phyloP scores from a whole-genome alignment of 1,140 invertebrate genomes.

The Mycetomoellerius zeteki region DNA sequence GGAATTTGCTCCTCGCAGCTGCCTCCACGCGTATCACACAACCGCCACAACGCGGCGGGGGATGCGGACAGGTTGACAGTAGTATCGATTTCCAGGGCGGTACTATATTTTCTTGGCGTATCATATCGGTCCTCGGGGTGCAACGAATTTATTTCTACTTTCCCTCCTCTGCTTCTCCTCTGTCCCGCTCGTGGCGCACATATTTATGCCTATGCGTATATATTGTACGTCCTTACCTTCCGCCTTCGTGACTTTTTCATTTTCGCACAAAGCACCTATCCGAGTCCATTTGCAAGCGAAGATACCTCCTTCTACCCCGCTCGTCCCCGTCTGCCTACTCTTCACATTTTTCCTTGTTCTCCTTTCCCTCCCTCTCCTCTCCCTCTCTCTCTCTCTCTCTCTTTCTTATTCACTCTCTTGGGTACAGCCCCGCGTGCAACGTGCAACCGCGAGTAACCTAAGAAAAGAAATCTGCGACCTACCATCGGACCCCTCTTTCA shows the following conservation, averaged over 20 bases:
- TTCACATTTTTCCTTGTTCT: constrained; percentile 31
- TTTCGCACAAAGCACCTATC: constrained; percentile 76
- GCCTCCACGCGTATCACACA: background rate
- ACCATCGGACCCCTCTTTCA: constrained; percentile 18
- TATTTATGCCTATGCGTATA: constrained; percentile 66
- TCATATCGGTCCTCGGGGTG: constrained; percentile 64
- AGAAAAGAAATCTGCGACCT: constrained; percentile 31
- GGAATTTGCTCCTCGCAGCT: constrained; percentile 20
- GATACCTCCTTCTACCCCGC: background rate
- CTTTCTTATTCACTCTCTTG: constrained; percentile 16
- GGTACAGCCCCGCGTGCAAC: constrained; percentile 27
- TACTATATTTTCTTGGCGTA: constrained; percentile 68
- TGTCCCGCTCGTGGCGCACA: constrained; percentile 27
- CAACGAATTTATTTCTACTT: constrained; percentile 68
- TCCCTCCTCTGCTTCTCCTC: background rate
- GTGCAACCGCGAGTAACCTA: constrained; percentile 31
- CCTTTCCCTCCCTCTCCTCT: background rate
- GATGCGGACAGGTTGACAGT: constrained; percentile 60
- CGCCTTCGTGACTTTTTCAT: constrained; percentile 77
- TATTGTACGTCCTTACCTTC: constrained; percentile 70
- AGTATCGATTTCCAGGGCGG: constrained; percentile 69
- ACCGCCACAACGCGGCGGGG: constrained; percentile 35
- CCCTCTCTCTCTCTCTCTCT: constrained; percentile 3
- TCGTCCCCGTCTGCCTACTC: background rate
- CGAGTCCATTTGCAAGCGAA: constrained; percentile 68